Conservation (phyloP, 2,888 invertebrate species). For the Ptycholaimellus sp. region DNA sequence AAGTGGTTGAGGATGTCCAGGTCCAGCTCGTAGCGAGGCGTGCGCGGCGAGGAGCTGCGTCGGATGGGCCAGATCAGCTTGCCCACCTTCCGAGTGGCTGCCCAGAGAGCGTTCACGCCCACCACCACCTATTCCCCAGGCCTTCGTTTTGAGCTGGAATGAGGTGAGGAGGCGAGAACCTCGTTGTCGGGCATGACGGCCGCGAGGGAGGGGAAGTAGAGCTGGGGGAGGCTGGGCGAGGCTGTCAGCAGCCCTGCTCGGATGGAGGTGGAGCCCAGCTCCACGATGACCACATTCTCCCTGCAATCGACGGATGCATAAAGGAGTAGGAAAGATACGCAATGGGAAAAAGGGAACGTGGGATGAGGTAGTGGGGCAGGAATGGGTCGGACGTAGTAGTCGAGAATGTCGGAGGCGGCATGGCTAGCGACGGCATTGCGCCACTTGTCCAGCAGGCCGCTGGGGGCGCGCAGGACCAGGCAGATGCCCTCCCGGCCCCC, state of each 20-base stretch:
- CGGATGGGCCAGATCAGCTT: too few species aligned
- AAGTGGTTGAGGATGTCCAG: conserved; percentile 1
- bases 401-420: conserved; percentile 28
- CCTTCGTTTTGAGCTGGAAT: too few species aligned
- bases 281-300: conserved; percentile 34
- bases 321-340: not conserved
- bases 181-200: conserved; percentile 11
- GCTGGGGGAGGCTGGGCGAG: conserved; percentile 32
- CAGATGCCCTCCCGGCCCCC: not conserved
- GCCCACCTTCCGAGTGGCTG: conserved; percentile 28
- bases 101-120: conserved; percentile 27
- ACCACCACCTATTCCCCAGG: too few species aligned
- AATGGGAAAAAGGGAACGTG: conserved; percentile 8
- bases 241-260: conserved; percentile 33
- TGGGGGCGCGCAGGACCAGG: too few species aligned
- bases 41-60: too few species aligned
- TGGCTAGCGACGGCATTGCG: conserved; percentile 33
- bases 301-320: conserved; percentile 2
- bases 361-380: conserved; percentile 21
- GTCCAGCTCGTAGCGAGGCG: too few species aligned
- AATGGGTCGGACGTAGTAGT: conserved; percentile 33
- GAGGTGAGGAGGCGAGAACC: too few species aligned
- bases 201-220: conserved; percentile 35
- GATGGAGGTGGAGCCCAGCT: conserved; percentile 36
- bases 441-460: conserved; percentile 29